These are phyloP conservation scores for Graphium colonna DNA, from an alignment of 2,888 invertebrate species.

Conservation along the genomic window DNA sequence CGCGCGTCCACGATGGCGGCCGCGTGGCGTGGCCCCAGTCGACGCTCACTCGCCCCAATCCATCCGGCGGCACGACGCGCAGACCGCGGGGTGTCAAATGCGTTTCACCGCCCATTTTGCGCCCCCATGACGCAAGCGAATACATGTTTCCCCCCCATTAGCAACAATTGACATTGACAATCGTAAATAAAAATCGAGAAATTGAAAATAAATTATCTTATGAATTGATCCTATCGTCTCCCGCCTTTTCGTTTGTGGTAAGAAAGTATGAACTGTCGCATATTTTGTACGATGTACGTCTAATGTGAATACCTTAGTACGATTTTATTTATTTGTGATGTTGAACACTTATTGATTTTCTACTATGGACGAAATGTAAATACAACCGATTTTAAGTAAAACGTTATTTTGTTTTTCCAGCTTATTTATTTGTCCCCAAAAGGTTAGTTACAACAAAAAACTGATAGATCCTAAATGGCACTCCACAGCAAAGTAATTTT, in stretches of 20 bases:
- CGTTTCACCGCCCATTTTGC: conserved; percentile 52
- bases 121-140: conserved; percentile 61
- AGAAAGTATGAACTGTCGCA: conserved; percentile 71
- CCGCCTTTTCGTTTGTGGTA: conserved; percentile 71
- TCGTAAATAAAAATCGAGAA: conserved; percentile 36
- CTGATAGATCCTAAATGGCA: conserved; percentile 7
- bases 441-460: conserved; percentile 21
- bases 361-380: conserved; percentile 80
- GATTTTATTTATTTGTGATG: conserved; percentile 80
- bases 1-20: conserved; percentile 38
- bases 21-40: conserved; percentile 33
- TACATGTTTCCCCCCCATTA: conserved; percentile 41
- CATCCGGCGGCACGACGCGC: conserved; percentile 37
- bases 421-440: conserved; percentile 68
- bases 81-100: conserved; percentile 47
- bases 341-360: conserved; percentile 79
- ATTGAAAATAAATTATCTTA: conserved; percentile 51
- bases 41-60: conserved; percentile 28
- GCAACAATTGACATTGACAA: conserved; percentile 60
- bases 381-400: conserved; percentile 80
- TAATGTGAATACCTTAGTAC: conserved; percentile 76
- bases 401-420: conserved; percentile 75
- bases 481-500: conserved; percentile 31
- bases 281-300: conserved; percentile 71
- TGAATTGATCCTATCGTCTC: conserved; percentile 60